A percentile compares a stretch with the other conserved stretches of the same genome.
Evolutionary conservation across 2,797 vertebrate genomes (phyloP).

Genomic region (Cyclura pinguis): DNA sequence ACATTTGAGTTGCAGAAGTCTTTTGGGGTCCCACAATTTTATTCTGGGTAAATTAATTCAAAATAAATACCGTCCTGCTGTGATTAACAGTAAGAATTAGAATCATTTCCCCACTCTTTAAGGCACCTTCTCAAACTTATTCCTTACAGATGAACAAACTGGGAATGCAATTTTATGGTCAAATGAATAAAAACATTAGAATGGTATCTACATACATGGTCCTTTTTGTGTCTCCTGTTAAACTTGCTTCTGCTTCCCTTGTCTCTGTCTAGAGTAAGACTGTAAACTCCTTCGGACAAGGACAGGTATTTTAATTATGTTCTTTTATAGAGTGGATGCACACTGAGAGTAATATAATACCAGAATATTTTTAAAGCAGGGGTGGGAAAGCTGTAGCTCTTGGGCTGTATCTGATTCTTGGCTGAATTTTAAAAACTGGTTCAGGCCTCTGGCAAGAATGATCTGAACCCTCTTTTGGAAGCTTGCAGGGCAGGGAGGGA

Average conservation of each 20-base stretch:
- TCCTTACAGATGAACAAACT: neutral
- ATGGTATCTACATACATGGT: neutral
- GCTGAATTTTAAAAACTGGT: neutral
- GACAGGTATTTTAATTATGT: neutral
- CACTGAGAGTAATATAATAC: neutral
- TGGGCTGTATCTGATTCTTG: neutral
- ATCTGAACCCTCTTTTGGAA: neutral
- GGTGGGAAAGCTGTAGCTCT: neutral
- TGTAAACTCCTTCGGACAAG: neutral
- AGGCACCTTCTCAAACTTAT: neutral
- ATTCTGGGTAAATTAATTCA: neutral
- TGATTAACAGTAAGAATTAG: neutral
- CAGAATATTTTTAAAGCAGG: neutral
- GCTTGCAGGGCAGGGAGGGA: neutral
- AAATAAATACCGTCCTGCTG: neutral
- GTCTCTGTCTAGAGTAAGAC: neutral
- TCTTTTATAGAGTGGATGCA: neutral
- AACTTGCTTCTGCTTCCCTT: neutral
- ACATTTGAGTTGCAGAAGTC: neutral
- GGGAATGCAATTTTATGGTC: neutral
- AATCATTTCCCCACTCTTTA: neutral
- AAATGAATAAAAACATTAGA: neutral
- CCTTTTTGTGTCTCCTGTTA: neutral
- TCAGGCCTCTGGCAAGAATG: neutral
- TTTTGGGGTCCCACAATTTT: neutral